Percentiles rank a stretch among this genome's conserved stretches.
Conservation (phyloP, 2,888 invertebrate genomes). For the Xestia sexstrigata region DNA sequence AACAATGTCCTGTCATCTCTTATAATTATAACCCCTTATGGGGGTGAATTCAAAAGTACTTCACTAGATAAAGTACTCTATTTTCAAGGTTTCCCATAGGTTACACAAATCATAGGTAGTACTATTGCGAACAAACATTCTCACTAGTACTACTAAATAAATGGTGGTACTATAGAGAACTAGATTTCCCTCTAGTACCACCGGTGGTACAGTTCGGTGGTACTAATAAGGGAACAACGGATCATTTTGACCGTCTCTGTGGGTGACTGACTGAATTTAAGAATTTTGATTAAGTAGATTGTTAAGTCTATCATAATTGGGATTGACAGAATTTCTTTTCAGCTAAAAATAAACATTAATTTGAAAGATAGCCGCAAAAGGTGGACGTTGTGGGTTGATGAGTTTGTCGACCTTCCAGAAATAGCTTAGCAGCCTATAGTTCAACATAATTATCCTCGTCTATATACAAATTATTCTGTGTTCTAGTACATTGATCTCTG, state of each 20-base stretch:
- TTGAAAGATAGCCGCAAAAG: not conserved
- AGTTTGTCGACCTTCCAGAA: not conserved
- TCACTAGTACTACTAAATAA: too few relatives aligned
- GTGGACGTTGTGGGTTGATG: not conserved
- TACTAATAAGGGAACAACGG: too few relatives aligned
- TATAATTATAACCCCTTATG: not conserved
- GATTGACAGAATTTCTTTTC: not conserved
- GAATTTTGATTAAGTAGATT: not conserved
- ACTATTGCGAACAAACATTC: too few relatives aligned
- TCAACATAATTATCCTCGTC: not conserved
- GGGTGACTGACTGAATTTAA: not conserved
- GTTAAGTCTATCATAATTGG: not conserved
- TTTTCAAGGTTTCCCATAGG: too few relatives aligned
- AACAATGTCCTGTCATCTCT: not conserved
- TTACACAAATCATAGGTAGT: too few relatives aligned
- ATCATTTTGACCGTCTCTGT: not conserved
- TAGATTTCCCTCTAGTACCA: too few relatives aligned
- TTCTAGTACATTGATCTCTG: conserved; percentile 2
- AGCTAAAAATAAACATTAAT: not conserved
- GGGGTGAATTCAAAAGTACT: not conserved
- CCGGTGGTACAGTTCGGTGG: too few relatives aligned
- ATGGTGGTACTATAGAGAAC: too few relatives aligned
- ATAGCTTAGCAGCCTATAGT: not conserved
- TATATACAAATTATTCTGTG: not conserved
- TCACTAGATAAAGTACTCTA: not conserved